Percentiles rank a stretch among this genome's conserved stretches.
Conservation (phyloP, 2,113 vertebrate species). For the Hyla sarda region DNA sequence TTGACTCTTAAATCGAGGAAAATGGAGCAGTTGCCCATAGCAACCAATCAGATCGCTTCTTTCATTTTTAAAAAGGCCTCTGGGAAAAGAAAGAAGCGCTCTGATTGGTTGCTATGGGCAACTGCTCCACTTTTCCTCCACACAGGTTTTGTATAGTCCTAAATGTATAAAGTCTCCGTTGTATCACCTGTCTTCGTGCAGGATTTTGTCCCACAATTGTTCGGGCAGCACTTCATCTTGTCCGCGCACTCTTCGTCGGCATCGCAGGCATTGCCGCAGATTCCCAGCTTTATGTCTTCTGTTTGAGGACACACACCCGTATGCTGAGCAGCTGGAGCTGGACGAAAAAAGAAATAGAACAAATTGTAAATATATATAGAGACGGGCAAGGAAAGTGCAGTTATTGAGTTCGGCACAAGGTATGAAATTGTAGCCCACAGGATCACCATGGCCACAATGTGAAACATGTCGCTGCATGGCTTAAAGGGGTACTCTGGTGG, state of each 20-base stretch:
- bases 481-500: too few relatives aligned
- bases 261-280: background rate
- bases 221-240: constrained; percentile 9
- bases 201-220: background rate
- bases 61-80: too few relatives aligned
- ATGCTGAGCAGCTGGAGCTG: background rate
- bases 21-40: too few relatives aligned
- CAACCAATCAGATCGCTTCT: too few relatives aligned
- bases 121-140: too few relatives aligned
- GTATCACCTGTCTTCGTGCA: constrained; percentile 25
- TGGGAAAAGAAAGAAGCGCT: too few relatives aligned
- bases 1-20: too few relatives aligned
- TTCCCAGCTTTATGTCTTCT: background rate
- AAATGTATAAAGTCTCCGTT: background rate
- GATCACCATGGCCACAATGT: too few relatives aligned
- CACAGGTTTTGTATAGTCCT: background rate
- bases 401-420: background rate
- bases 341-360: background rate
- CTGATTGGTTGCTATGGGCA: too few relatives aligned
- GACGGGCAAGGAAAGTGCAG: background rate
- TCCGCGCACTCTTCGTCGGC: background rate
- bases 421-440: too few relatives aligned
- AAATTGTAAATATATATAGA: background rate
- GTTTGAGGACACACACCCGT: background rate
- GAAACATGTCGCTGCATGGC: too few relatives aligned